phyloP scores from a whole-genome alignment of 2,888 invertebrate species.

The Rhagonycha fulva region DNA sequence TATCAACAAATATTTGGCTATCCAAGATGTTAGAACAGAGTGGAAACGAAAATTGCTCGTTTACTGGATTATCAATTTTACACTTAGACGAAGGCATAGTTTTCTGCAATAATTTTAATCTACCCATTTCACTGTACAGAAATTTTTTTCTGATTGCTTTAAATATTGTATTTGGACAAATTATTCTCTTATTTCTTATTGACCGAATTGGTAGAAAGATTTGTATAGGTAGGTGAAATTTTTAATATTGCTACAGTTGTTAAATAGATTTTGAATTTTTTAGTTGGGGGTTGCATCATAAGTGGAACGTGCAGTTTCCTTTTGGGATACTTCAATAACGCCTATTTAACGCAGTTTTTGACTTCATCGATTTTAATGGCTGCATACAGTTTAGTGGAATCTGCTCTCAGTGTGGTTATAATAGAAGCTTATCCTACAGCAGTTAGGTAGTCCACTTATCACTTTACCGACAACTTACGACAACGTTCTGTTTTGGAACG shows the following conservation, averaged over 20 bases:
- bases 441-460: slow-evolving; percentile 30
- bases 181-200: slow-evolving; percentile 30
- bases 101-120: slow-evolving; percentile 20
- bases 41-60: slow-evolving; percentile 18
- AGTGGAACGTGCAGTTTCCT: slow-evolving; percentile 29
- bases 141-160: slow-evolving; percentile 32
- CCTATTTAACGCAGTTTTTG: slow-evolving; percentile 13
- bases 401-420: slow-evolving; percentile 30
- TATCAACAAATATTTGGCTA: slow-evolving; percentile 34
- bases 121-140: slow-evolving; percentile 18
- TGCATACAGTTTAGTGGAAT: slow-evolving; percentile 31
- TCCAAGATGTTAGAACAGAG: slow-evolving; percentile 26
- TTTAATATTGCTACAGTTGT: background rate
- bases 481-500: background rate
- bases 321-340: slow-evolving; percentile 22
- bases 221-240: slow-evolving; percentile 26
- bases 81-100: slow-evolving; percentile 22
- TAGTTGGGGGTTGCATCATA: slow-evolving; percentile 27
- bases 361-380: slow-evolving; percentile 28
- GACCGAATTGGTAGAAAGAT: slow-evolving; percentile 33
- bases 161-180: slow-evolving; percentile 27
- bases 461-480: background rate
- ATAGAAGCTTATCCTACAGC: slow-evolving; percentile 38
- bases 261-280: background rate
- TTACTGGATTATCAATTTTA: slow-evolving; percentile 24